Conservation (phyloP, 2,797 vertebrate species). For the Sebastolobus alascanus region DNA sequence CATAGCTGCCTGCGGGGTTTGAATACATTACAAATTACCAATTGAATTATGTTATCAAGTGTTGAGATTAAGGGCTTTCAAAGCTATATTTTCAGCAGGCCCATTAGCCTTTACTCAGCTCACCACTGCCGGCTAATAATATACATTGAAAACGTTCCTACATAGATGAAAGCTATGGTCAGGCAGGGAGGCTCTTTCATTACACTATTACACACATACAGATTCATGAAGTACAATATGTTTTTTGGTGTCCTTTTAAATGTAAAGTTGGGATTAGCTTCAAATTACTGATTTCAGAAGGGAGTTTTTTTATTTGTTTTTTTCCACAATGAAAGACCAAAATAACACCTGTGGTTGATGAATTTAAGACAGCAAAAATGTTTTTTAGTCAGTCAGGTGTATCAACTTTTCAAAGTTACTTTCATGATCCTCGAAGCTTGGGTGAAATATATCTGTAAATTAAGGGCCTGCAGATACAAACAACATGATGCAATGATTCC, state of each 20-base stretch:
- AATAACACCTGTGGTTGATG: background rate
- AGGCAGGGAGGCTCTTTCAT: background rate
- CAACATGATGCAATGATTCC: background rate
- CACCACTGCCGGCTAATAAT: constrained; percentile 7
- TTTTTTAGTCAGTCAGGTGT: background rate
- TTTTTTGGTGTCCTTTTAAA: background rate
- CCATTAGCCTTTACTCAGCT: constrained; percentile 26
- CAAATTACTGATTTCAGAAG: background rate
- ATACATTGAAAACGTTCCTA: background rate
- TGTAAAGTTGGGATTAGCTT: background rate
- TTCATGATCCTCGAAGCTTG: background rate
- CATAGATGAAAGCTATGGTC: constrained; percentile 3
- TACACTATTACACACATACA: background rate
- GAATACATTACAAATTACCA: constrained; percentile 47
- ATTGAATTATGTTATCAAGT: constrained; percentile 23
- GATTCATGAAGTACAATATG: background rate
- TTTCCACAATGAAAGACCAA: too few species aligned
- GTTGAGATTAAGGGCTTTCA: constrained; percentile 23
- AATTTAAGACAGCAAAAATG: background rate
- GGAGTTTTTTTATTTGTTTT: background rate
- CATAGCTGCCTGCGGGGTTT: constrained; percentile 38
- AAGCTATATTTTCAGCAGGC: constrained; percentile 11
- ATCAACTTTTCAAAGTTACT: background rate
- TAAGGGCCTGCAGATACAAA: background rate
- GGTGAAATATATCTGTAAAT: background rate